Evolutionary conservation across 2,113 vertebrate species (phyloP).

Genomic region (Megaleporinus macrocephalus): DNA sequence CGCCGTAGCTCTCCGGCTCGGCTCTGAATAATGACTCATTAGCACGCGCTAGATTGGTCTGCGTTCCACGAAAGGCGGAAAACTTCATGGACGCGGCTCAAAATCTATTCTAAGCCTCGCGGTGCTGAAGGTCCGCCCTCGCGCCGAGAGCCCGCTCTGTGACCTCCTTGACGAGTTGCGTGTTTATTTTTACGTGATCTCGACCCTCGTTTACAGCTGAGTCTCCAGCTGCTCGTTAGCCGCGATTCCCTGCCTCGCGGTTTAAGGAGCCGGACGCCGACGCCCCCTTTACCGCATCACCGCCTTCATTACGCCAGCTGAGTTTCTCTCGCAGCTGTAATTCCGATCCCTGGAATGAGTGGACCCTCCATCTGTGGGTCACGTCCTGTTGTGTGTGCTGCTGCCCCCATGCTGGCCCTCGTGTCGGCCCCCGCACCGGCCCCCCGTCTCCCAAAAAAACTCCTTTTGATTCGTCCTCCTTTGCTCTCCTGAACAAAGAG

Average conservation of each 20-base stretch:
- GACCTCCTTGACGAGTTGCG: neutral
- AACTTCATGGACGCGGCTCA: neutral
- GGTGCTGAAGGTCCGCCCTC: neutral
- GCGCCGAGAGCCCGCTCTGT: no score
- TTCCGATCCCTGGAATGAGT: no score
- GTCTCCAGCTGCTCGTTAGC: slow-evolving; percentile 25
- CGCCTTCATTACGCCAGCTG: neutral
- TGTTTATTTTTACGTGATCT: slow-evolving; percentile 7
- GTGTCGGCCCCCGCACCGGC: no score
- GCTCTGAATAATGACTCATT: neutral
- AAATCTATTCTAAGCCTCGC: no score
- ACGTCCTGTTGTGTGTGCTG: neutral
- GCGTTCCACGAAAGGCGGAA: neutral
- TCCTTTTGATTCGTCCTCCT: slow-evolving; percentile 22
- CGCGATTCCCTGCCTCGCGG: neutral
- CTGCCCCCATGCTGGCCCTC: neutral
- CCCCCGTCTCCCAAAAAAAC: neutral
- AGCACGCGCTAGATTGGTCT: neutral
- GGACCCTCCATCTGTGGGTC: neutral
- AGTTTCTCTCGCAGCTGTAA: neutral
- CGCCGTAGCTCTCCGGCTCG: neutral
- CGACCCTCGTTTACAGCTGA: slow-evolving; percentile 6
- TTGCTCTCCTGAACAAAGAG: neutral
- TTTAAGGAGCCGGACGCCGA: neutral
- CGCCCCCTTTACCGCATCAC: neutral